Base-by-base conservation (phyloP, 2,888 invertebrate genomes). In the Agelastica alni region DNA sequence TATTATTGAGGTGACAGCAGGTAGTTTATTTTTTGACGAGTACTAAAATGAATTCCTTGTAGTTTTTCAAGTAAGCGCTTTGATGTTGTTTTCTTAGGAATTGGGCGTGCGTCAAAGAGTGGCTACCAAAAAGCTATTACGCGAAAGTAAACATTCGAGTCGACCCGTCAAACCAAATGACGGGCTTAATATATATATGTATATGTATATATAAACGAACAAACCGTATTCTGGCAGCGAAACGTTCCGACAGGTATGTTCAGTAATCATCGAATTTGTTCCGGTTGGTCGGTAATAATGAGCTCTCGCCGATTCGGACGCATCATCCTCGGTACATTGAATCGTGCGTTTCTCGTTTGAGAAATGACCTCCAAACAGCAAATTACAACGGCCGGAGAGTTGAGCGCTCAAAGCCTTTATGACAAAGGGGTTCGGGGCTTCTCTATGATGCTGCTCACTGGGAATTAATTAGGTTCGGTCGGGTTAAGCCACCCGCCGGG, bases 201-300 rank as follows among this genome's bases (percentile, higher is more conserved):
- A n/a, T n/a, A n/a, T n/a, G n/a, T n/a, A n/a, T 20, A 17, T 3
- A 20, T 4, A 10, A 13, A 32, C 4, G 12, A 32, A 32, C 13
- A 26, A 26, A 4, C 6, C 12, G 20, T 4, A 20, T 20, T 39
- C 12, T 7, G 37, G 30, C 14, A 30, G 30, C 34, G 30, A 28
- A 26, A 7, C 18, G 7, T 26, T 28, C 49, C 51, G 49, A 46
- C 55, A 56, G 55, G 55, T 56, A 56, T 34, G 26, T 32, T 32
- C 22, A 47, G 41, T 43, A 52, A 62, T 60, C 60, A 60, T 61
- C 60, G 60, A 60, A 61, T 64, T 62, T 61, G 61, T 63, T 62
- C 59, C 65, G 61, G 59, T 56, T 59, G 60, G 62, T 22, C 56
- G 61, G 57, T 55, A 56, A 61, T 66, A 66, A 67, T 66, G 62